Base-by-base conservation (phyloP, 35 echinoderm and acorn worm genomes). In the Patiria miniata region DNA sequence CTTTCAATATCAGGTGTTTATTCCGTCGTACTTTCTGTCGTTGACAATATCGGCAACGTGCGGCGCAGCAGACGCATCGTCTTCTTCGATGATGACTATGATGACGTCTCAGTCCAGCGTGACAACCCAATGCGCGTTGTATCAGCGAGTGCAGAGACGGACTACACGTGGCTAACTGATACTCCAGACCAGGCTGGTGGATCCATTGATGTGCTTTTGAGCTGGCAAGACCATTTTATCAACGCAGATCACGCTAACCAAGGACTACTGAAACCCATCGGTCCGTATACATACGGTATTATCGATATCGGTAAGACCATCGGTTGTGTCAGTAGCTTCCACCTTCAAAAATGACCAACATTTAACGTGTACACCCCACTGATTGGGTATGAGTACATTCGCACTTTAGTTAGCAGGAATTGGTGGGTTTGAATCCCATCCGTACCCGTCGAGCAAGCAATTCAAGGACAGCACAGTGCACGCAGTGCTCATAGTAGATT, bases 1-100 rank as follows among this genome's bases (percentile, higher is more conserved):
- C 42, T 47, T 47, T 47, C 42, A 47, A 47, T 47, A 47, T 8
- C 47, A 88, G 86, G 86, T 80, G 50, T 79, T 8, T 88, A 88
- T 34, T 88, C 68, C n/a, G 18, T 88, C 39, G 50, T 88, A 28
- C 36, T 88, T 22, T 51, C 73, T 8, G 73, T 61, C 18, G 23
- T 55, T 17, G 86, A 88, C 38, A 39, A 79, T 18, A 77, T 52
- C 36, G 86, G 51, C 53, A 88, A 88, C 86, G 7, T 36, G 1
- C 39, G 51, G 32, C 77, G 29, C 1, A 37, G 42, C 37, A 8
- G 86, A 56, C 73, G 86, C 15, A 80, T 88, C 23, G 36, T 88
- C 5, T 47, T 88, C 15, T 60, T 80, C 53, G 86, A 88, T 56
- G 77, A 79, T 58, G 77, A 80, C 50, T 12, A 51, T 1, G 7